Percentiles rank a stretch among this genome's conserved stretches.
Evolutionary conservation across 2,113 vertebrate genomes (phyloP).

Genomic region (Cinclus mexicanus): DNA sequence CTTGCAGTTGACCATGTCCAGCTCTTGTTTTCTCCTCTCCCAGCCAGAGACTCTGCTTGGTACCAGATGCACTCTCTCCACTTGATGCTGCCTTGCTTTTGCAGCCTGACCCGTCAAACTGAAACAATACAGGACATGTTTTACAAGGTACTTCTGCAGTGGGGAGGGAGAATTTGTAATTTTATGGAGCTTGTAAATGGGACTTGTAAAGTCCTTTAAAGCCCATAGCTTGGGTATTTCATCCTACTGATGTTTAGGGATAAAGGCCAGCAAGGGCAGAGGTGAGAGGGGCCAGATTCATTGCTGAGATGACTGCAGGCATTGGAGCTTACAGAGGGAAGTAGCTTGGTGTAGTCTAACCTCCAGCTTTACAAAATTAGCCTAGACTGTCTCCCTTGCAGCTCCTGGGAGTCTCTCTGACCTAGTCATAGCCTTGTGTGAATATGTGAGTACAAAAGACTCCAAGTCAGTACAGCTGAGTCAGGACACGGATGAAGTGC

Average conservation of each 20-base stretch:
- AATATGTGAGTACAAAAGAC: background rate
- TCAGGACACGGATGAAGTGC: background rate
- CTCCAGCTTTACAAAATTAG: background rate
- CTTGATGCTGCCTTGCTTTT: slow-evolving; percentile 11
- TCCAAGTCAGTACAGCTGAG: background rate
- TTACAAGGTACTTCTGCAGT: slow-evolving; percentile 47
- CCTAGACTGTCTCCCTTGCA: background rate
- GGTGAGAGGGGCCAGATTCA: background rate
- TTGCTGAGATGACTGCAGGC: background rate
- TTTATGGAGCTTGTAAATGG: slow-evolving; percentile 67
- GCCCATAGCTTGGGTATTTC: slow-evolving; percentile 41
- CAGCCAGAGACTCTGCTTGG: background rate
- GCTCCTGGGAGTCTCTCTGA: background rate
- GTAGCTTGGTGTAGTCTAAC: background rate
- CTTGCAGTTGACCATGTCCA: background rate
- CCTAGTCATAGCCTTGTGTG: background rate
- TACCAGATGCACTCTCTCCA: background rate
- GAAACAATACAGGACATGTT: slow-evolving; percentile 39
- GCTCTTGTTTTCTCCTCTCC: background rate
- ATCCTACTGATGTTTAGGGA: slow-evolving; percentile 29
- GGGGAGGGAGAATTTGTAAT: slow-evolving; percentile 39
- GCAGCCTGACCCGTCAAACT: slow-evolving; percentile 2
- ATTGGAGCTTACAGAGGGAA: background rate
- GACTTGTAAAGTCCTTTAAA: slow-evolving; percentile 65
- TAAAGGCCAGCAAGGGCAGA: slow-evolving; percentile 5